A percentile compares a stretch with the other conserved stretches of the same genome.
phyloP scores from a whole-genome alignment of 1,140 invertebrate genomes.

The Hylaeus anthracinus region DNA sequence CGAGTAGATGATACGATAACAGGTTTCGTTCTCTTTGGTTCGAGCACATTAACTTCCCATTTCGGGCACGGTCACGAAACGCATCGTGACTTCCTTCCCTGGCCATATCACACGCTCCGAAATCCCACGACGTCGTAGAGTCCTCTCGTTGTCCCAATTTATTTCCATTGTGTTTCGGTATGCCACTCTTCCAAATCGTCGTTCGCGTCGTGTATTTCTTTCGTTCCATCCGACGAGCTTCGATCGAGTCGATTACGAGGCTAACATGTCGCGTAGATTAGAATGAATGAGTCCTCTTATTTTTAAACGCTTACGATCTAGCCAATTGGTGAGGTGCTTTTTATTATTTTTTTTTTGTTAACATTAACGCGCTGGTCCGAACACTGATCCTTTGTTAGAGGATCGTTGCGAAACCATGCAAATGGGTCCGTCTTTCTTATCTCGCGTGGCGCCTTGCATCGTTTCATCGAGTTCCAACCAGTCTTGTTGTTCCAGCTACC shows the following conservation, averaged over 20 bases:
- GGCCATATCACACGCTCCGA: background rate
- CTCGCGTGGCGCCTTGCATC: background rate
- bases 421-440: background rate
- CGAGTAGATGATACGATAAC: too few species aligned
- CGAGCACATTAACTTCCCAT: background rate
- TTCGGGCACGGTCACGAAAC: background rate
- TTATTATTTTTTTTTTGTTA: background rate
- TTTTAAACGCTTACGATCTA: constrained; percentile 10
- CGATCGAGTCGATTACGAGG: constrained; percentile 3
- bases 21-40: background rate
- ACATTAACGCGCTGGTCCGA: background rate
- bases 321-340: background rate
- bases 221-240: background rate
- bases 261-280: constrained; percentile 15
- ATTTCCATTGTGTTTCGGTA: constrained; percentile 44
- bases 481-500: too few species aligned
- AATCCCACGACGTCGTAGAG: background rate
- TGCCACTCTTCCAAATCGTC: constrained; percentile 41
- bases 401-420: background rate
- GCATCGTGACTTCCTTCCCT: background rate
- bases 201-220: background rate
- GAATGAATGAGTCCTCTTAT: background rate
- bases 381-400: background rate
- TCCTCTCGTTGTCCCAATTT: constrained; percentile 34
- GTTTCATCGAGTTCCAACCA: background rate